A percentile compares a stretch with the other conserved stretches of the same genome.
Conservation (phyloP, 2,113 vertebrate species). For the Gulo gulo region DNA sequence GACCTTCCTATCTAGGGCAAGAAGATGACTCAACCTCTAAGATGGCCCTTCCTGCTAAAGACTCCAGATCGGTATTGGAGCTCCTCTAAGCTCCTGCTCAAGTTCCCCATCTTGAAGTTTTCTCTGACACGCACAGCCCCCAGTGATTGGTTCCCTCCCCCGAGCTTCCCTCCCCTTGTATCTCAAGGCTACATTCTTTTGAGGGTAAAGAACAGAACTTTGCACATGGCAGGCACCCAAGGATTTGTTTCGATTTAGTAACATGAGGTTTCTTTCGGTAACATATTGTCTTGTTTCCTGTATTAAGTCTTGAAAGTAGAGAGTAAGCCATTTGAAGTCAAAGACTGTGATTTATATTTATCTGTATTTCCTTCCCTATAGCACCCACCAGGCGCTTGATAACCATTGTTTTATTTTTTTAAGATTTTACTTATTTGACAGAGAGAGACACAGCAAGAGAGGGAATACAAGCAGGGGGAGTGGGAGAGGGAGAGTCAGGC, state of each 20-base stretch:
- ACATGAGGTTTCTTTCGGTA: background rate
- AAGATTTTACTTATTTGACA: too few relatives aligned
- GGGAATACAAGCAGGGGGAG: too few relatives aligned
- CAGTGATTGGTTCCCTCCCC: background rate
- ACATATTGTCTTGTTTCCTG: background rate
- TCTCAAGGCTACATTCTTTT: background rate
- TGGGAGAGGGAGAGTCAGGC: too few relatives aligned
- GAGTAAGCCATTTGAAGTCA: background rate
- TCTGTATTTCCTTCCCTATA: background rate
- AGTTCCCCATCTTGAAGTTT: background rate
- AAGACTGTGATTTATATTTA: background rate
- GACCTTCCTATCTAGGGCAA: background rate
- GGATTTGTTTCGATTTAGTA: constrained; percentile 16
- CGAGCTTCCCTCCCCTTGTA: background rate
- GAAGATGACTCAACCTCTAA: background rate
- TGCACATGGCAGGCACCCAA: background rate
- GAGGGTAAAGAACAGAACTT: background rate
- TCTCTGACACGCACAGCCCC: background rate
- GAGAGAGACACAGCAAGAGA: too few relatives aligned
- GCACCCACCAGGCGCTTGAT: background rate
- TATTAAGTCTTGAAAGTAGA: background rate
- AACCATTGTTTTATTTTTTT: background rate
- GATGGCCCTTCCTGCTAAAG: background rate
- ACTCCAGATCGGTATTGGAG: background rate
- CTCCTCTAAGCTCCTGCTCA: background rate